These are phyloP conservation scores for Dromius quadrimaculatus DNA, from an alignment of 2,888 invertebrate genomes.

Conservation along the genomic window DNA sequence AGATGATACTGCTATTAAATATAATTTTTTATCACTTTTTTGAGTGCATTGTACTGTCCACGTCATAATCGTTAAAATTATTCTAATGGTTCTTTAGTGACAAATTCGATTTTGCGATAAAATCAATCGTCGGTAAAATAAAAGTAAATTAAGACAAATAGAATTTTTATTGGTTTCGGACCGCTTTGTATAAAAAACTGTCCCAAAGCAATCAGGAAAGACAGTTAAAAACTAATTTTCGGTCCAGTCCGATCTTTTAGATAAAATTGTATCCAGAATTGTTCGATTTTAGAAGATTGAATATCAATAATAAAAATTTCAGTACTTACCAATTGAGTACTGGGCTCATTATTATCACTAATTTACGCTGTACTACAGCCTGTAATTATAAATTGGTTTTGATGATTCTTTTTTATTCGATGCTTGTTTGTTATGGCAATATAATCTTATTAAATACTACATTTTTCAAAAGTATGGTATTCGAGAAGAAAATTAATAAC, in stretches of 20 bases:
- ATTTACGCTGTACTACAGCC: too few relatives aligned
- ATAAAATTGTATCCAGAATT: not conserved
- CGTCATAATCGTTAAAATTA: constrained; percentile 19
- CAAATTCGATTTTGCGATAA: constrained; percentile 25
- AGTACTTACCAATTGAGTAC: too few relatives aligned
- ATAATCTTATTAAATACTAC: too few relatives aligned
- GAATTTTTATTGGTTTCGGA: constrained; percentile 30
- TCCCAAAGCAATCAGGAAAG: constrained; percentile 16
- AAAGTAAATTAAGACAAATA: constrained; percentile 31
- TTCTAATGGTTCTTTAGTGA: constrained; percentile 7
- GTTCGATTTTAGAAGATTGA: not conserved
- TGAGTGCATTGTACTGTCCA: constrained; percentile 22
- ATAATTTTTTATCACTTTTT: not conserved
- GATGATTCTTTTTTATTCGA: too few relatives aligned
- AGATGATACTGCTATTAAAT: not conserved
- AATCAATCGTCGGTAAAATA: constrained; percentile 20
- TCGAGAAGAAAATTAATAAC: too few relatives aligned
- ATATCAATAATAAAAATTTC: too few relatives aligned
- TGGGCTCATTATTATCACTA: too few relatives aligned
- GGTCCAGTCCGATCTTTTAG: not conserved
- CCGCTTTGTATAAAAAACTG: constrained; percentile 35
- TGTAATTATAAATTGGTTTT: too few relatives aligned
- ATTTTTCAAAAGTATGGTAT: too few relatives aligned
- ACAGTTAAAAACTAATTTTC: constrained; percentile 33
- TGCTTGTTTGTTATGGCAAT: too few relatives aligned